Evolutionary conservation across 2,888 invertebrate species (phyloP).

Genomic region (Orchestes rusci): DNA sequence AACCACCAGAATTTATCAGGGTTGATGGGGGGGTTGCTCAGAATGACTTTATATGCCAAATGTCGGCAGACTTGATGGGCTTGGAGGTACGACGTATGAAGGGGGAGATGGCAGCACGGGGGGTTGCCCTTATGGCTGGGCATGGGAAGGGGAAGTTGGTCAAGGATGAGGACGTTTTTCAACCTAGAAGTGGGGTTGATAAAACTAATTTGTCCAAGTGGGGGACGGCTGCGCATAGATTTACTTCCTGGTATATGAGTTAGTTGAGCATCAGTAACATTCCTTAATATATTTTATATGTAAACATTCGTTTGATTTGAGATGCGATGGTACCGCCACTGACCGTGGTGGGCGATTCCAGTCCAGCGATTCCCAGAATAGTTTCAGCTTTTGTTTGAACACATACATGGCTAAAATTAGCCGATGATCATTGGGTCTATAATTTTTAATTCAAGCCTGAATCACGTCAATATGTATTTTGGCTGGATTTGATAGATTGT

Average conservation of each 20-base stretch:
- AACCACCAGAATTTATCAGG: slow-evolving; percentile 46
- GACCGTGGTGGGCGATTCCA: slow-evolving; percentile 21
- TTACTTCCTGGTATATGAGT: slow-evolving; percentile 56
- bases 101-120: slow-evolving; percentile 77
- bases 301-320: too few species aligned
- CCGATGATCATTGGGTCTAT: slow-evolving; percentile 8
- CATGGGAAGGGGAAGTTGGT: slow-evolving; percentile 58
- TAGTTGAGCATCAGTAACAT: slow-evolving; percentile 1
- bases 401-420: slow-evolving; percentile 19
- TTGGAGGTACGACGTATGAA: slow-evolving; percentile 69
- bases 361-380: slow-evolving; percentile 19
- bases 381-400: slow-evolving; percentile 11
- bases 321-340: slow-evolving; percentile 9
- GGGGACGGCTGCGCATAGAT: slow-evolving; percentile 51
- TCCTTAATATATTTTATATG: too few species aligned
- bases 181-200: slow-evolving; percentile 42
- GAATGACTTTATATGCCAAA: slow-evolving; percentile 86
- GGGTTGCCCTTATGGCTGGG: slow-evolving; percentile 82
- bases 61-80: slow-evolving; percentile 76
- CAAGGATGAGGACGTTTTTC: slow-evolving; percentile 55
- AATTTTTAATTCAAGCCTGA: slow-evolving; percentile 15
- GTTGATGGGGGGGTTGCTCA: slow-evolving; percentile 95
- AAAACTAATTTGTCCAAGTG: slow-evolving; percentile 46
- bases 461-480: slow-evolving; percentile 7
- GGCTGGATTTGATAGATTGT: slow-evolving; percentile 10